Base-by-base conservation (phyloP, 1,140 invertebrate genomes). In the Drosophila burlai region DNA sequence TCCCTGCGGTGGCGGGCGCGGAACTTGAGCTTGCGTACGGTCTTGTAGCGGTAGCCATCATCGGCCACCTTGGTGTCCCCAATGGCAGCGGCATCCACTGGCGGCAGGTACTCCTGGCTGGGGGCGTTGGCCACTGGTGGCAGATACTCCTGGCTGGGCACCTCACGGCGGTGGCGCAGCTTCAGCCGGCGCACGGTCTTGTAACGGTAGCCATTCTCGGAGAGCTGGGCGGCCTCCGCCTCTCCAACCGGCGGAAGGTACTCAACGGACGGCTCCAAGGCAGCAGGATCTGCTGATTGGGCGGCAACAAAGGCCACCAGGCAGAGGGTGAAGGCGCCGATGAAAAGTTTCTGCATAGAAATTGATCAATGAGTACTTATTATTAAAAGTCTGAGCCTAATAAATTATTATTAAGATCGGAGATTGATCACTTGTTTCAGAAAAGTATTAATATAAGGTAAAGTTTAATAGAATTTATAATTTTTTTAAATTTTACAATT, bases 1-100 rank as follows among this genome's bases (percentile, higher is more conserved):
- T 92, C 91, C 40, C 91, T 89, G 77, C 91, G 83, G 36, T 91
- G 89, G 57, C 84, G 84, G 21, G 83, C 68, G 61, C 86, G 83
- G 75, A 79, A 78, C 73, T 85, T 79, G 11, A 83, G 47, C 45
- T 79, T 76, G 65, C 81, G 81, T 47, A 86, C 76, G 34, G 76
- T 80, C 66, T 83, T 81, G 67, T 91, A 91, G 21, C 86, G 86
- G 52, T 91, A 91, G 9, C 86, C 86, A 58, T 85, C 80, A 43
- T 85, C 86, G n/a, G 75, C 85, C 9, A 90, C 79, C 31, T 83
- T 81, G 21, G 80, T 90, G 36, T 86, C 84, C 6, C 45, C 83
- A 8, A 65, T 59, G 29, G 73, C 79, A 18, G 54, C 73, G 24
- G 58, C 77, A 29, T 89, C 87, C 9, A 83, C 62, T 15, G 85